Evolutionary conservation across 2,113 vertebrate species (phyloP).

Genomic region (Indri indri): DNA sequence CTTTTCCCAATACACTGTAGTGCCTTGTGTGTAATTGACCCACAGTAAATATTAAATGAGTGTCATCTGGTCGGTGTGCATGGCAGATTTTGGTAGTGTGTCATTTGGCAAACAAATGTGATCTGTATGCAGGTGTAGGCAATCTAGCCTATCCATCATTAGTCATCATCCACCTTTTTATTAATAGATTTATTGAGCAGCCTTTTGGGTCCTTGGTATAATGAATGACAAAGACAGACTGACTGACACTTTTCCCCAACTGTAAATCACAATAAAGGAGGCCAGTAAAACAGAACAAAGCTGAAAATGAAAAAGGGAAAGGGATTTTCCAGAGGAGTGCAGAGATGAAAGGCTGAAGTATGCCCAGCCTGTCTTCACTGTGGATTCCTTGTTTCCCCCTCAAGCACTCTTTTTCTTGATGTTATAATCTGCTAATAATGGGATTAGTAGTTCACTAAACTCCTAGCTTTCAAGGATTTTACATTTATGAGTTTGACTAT

Average conservation of each 20-base stretch:
- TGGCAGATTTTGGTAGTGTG: not conserved
- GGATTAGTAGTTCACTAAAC: not conserved
- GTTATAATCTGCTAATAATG: not conserved
- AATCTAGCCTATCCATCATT: not conserved
- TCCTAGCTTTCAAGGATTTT: not conserved
- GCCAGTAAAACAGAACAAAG: not conserved
- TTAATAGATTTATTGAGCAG: not conserved
- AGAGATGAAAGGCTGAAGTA: too few relatives aligned
- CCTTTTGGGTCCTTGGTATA: not conserved
- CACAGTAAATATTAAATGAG: not conserved
- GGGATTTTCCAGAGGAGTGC: not conserved
- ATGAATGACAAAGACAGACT: not conserved
- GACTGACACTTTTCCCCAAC: not conserved
- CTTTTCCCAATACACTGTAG: not conserved
- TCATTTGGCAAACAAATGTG: not conserved
- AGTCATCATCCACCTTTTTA: not conserved
- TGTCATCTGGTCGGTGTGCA: not conserved
- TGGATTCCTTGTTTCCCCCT: not conserved
- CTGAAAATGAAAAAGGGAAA: not conserved
- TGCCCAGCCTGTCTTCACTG: not conserved
- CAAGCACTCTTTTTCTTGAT: not conserved
- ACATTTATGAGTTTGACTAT: not conserved
- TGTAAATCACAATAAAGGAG: not conserved
- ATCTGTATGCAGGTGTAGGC: not conserved
- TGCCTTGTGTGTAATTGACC: not conserved